Evolutionary conservation across 2,797 vertebrate species (phyloP).

Genomic region (Sparidentex hasta): DNA sequence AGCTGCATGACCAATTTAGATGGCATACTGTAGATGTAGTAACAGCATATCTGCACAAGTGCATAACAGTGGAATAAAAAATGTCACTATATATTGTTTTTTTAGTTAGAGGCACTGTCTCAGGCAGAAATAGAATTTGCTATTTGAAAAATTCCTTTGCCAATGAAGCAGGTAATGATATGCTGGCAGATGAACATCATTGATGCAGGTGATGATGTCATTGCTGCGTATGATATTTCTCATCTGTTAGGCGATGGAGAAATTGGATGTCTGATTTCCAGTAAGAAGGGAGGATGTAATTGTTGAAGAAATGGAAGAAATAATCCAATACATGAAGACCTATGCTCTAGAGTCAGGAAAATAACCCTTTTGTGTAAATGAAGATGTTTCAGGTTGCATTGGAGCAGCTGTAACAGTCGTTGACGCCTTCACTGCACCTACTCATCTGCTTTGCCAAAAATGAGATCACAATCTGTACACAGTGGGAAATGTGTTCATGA

Average conservation of each 20-base stretch:
- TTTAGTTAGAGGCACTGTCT: not conserved
- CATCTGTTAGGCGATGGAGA: not conserved
- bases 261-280: not conserved
- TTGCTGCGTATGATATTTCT: not conserved
- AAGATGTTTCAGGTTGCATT: not conserved
- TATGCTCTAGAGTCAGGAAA: not conserved
- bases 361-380: not conserved
- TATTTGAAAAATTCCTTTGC: not conserved
- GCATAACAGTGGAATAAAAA: too few relatives aligned
- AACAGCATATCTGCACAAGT: too few relatives aligned
- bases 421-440: not conserved
- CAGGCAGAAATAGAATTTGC: not conserved
- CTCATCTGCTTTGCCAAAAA: not conserved
- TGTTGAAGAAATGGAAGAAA: not conserved
- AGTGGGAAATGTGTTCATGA: not conserved
- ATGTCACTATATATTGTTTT: too few relatives aligned
- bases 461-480: slow-evolving; percentile 5
- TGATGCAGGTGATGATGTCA: not conserved
- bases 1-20: not conserved
- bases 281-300: too few relatives aligned
- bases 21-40: too few relatives aligned
- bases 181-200: not conserved
- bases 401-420: not conserved
- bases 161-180: not conserved
- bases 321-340: not conserved